Percentiles rank a stretch among this genome's conserved stretches.
Conservation (phyloP, 2,113 vertebrate genomes). For the Callipepla squamata region DNA sequence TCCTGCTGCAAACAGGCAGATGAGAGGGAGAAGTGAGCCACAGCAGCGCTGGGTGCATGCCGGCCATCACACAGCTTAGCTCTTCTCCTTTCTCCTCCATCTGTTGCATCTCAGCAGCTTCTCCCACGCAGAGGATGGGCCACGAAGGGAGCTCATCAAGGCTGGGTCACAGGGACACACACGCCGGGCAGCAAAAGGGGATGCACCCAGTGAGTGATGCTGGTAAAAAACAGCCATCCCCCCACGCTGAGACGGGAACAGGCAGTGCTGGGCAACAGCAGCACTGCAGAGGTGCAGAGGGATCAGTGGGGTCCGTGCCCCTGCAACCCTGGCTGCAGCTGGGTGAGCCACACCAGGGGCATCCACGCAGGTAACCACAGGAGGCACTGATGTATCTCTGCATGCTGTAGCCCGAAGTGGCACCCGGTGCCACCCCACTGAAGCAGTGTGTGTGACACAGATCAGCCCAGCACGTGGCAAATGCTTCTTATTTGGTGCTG, state of each 20-base stretch:
- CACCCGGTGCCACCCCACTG: not conserved
- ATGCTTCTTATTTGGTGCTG: not conserved
- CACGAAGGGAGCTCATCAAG: not conserved
- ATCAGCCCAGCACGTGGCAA: not conserved
- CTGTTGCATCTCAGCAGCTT: not conserved
- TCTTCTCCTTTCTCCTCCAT: not conserved
- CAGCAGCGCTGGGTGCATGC: rapidly evolving
- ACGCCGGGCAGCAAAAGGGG: not conserved
- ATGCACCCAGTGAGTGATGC: not conserved
- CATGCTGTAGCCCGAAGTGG: not conserved
- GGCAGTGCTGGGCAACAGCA: not conserved
- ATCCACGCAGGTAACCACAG: not conserved
- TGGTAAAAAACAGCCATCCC: not conserved
- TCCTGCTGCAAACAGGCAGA: too few species aligned
- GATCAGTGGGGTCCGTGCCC: not conserved
- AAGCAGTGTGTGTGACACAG: not conserved
- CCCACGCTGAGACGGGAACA: not conserved
- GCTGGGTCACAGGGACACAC: not conserved
- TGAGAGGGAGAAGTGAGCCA: not conserved
- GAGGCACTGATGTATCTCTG: rapidly evolving
- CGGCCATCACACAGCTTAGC: rapidly evolving
- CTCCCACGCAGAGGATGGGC: not conserved
- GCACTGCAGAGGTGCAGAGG: not conserved
- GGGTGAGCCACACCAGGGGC: not conserved
- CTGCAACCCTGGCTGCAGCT: rapidly evolving